Percentiles rank a stretch among this genome's conserved stretches.
These are phyloP conservation scores for Phengaris alcon DNA, from an alignment of 2,888 invertebrate species.

Conservation along the genomic window DNA sequence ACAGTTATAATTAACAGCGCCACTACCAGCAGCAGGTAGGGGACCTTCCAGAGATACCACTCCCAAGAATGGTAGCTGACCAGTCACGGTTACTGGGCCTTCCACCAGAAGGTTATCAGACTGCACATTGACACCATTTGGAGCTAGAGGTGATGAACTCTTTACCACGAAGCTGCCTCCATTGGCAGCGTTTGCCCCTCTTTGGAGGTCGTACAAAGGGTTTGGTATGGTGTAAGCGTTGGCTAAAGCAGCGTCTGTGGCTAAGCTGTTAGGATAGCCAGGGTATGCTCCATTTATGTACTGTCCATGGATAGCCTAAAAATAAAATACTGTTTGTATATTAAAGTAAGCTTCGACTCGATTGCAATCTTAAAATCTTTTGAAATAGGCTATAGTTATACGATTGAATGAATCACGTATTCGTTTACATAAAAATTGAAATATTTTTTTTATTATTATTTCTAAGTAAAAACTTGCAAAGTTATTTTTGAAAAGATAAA, in stretches of 20 bases:
- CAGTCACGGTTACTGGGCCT: constrained; percentile 44
- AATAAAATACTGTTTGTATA: background rate
- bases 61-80: constrained; percentile 44
- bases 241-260: constrained; percentile 6
- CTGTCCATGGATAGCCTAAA: constrained; percentile 10
- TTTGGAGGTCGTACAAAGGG: constrained; percentile 6
- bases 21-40: constrained; percentile 46
- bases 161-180: constrained; percentile 37
- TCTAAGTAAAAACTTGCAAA: no score
- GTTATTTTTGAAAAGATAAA: no score
- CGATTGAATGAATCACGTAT: no score
- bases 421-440: no score
- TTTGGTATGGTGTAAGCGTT: constrained; percentile 13
- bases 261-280: background rate
- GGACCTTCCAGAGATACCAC: constrained; percentile 48
- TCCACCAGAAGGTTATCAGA: constrained; percentile 49
- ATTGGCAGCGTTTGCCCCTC: constrained; percentile 23
- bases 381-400: no score
- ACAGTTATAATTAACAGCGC: constrained; percentile 41
- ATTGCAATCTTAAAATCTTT: no score
- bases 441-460: no score
- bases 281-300: constrained; percentile 16
- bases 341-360: no score
- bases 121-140: constrained; percentile 45
- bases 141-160: constrained; percentile 46